Evolutionary conservation across 1,140 invertebrate genomes (phyloP), one percentile per base, ranked within the genome.

Genomic region (Holcopasites calliopsidis): DNA sequence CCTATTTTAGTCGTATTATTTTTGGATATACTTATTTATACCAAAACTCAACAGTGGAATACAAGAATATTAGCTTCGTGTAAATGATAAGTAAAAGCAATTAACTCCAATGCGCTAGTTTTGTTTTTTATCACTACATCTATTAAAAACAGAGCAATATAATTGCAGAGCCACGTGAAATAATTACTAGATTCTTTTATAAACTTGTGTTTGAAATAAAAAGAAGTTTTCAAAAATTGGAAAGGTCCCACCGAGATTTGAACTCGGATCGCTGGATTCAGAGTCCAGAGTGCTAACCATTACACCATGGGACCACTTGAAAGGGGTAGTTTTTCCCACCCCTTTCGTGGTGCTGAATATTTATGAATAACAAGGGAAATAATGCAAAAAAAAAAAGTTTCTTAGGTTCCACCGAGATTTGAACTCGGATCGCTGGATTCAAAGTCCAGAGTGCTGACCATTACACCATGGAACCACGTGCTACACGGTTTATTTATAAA

Each of bases 391-490:
- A 60, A 80, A 65, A 79, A 47, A 58, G 10, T 2, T 10, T n/a
- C 42, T 44, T 18, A 95, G 94, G 94, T 95, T 93, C 94, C 94
- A 95, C 94, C 94, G 94, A 95, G 95, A 95, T 94, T 95, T 94
- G 94, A 95, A 95, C 95, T 95, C 94, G 94, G 94, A 95, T 96
- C 95, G 95, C 95, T 95, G 95, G 95, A 96, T 96, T 96, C 95
- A 96, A 93, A 96, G 95, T 96, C 95, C 95, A 95, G 95, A 96
- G 95, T 96, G 95, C 95, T 96, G 94, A 96, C 95, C 95, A 95
- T 96, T 96, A 96, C 95, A 96, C 95, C 95, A 96, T 95, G 93
- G 94, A 94, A 95, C 95, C 42, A 1, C 11, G 3, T 44, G 42
- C 18, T 44, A n/a, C n/a, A n/a, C n/a, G n/a, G n/a, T n/a, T n/a